phyloP scores from a whole-genome alignment of 2,888 invertebrate species.

The Stenodera caucasica region DNA sequence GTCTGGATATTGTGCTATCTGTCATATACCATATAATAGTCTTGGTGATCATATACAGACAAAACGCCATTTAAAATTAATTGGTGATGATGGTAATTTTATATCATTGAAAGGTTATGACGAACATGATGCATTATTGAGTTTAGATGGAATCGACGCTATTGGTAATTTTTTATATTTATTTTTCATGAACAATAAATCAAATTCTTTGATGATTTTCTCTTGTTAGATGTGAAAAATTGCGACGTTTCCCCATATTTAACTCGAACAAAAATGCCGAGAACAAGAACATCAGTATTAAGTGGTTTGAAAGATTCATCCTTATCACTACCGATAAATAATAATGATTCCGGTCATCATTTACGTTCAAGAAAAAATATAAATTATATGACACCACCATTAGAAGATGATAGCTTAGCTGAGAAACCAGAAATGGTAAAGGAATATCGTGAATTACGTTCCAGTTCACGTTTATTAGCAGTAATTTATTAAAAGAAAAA shows the following conservation, averaged over 20 bases:
- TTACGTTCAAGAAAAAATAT: conserved; percentile 53
- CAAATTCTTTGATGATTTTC: conserved; percentile 10
- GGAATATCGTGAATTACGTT: conserved; percentile 47
- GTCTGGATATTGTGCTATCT: conserved; percentile 78
- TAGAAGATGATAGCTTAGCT: conserved; percentile 50
- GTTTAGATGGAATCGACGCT: conserved; percentile 58
- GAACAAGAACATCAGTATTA: conserved; percentile 30
- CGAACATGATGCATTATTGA: conserved; percentile 70
- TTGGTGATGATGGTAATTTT: conserved; percentile 74
- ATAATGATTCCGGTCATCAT: conserved; percentile 49
- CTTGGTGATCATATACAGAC: conserved; percentile 72
- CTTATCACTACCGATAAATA: conserved; percentile 40
- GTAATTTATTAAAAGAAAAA: conserved; percentile 35
- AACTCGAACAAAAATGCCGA: conserved; percentile 35
- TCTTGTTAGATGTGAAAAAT: conserved; percentile 26
- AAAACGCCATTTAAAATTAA: conserved; percentile 73
- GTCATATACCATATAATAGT: conserved; percentile 73
- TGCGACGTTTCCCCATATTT: conserved; percentile 35
- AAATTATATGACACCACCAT: conserved; percentile 51
- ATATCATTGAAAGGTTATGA: conserved; percentile 71
- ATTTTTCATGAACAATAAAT: no score
- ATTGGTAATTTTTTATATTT: conserved; percentile 35
- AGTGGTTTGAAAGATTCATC: conserved; percentile 34
- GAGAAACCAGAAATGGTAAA: conserved; percentile 45
- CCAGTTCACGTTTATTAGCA: conserved; percentile 45